Conservation (phyloP, 2,888 invertebrate genomes). For the Drosophila robusta region DNA sequence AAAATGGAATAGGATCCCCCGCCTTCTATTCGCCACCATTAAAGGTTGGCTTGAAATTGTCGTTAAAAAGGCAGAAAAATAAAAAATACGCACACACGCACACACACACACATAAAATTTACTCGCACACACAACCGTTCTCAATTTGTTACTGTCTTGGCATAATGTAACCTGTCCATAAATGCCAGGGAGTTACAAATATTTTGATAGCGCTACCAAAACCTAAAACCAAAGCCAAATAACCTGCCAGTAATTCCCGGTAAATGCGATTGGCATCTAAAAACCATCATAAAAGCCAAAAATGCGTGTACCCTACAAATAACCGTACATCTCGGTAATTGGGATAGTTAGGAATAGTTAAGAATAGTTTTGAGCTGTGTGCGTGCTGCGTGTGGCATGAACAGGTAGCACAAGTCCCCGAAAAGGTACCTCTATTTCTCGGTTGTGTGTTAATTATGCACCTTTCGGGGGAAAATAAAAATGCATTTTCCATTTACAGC, state of each 20-base stretch:
- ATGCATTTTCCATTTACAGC: constrained; percentile 49
- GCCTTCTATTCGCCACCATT: constrained; percentile 43
- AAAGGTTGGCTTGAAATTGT: constrained; percentile 69
- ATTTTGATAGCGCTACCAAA: constrained; percentile 67
- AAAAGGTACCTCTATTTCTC: constrained; percentile 37
- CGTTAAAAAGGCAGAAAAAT: constrained; percentile 59
- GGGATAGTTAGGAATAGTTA: constrained; percentile 51
- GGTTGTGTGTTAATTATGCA: constrained; percentile 55
- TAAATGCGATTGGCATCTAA: constrained; percentile 61
- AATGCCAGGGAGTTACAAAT: constrained; percentile 68
- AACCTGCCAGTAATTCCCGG: constrained; percentile 49
- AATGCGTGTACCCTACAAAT: constrained; percentile 29
- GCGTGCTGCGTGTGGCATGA: constrained; percentile 49
- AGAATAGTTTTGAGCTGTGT: not conserved
- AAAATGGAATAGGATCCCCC: constrained; percentile 28
- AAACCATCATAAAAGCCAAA: constrained; percentile 41
- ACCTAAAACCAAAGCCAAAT: constrained; percentile 12
- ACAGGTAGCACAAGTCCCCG: constrained; percentile 21
- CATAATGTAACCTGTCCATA: constrained; percentile 63
- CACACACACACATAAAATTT: constrained; percentile 11
- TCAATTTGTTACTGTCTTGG: constrained; percentile 59
- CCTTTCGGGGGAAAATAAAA: constrained; percentile 22
- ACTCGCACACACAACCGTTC: constrained; percentile 18
- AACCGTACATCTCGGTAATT: constrained; percentile 38
- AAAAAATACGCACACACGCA: constrained; percentile 25